These are phyloP conservation scores for Epirrita christyi DNA, from an alignment of 2,888 invertebrate genomes.

Conservation along the genomic window DNA sequence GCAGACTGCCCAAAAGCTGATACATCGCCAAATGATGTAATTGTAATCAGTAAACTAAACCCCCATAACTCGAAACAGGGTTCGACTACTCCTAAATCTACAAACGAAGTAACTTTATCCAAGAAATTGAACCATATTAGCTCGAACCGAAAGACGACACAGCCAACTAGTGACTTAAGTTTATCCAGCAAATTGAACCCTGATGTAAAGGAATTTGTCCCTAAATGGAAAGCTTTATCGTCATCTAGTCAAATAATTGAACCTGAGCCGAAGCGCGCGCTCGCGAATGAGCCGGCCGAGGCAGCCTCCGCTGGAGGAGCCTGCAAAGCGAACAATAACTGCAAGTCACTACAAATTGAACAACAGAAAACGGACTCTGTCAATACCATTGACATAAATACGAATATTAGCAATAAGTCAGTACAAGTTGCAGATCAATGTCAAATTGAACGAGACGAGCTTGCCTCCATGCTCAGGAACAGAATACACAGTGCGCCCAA, in stretches of 20 bases:
- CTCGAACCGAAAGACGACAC: too few species aligned
- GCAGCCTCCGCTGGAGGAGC: not conserved
- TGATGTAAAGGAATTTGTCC: constrained; percentile 57
- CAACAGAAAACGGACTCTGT: not conserved
- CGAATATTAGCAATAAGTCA: not conserved
- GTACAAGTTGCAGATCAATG: not conserved
- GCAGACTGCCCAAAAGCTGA: not conserved
- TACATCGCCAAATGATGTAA: not conserved
- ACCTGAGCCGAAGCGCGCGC: not conserved
- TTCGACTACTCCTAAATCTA: not conserved
- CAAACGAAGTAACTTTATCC: not conserved
- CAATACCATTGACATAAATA: not conserved
- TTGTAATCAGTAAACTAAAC: constrained; percentile 51
- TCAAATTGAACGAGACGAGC: constrained; percentile 9
- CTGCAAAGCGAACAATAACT: not conserved
- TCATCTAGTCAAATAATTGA: constrained; percentile 9
- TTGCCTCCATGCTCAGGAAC: constrained; percentile 47
- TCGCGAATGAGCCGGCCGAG: not conserved
- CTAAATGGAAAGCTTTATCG: constrained; percentile 32
- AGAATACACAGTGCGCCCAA: constrained; percentile 47
- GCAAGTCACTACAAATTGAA: not conserved
- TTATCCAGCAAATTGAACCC: constrained; percentile 49
- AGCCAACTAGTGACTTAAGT: too few species aligned
- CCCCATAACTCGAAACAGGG: not conserved
- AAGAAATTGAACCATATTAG: not conserved